Percentiles rank a stretch among this genome's conserved stretches.
Conservation (phyloP, 2,797 vertebrate species). For the Pyrrhura leucotis region DNA sequence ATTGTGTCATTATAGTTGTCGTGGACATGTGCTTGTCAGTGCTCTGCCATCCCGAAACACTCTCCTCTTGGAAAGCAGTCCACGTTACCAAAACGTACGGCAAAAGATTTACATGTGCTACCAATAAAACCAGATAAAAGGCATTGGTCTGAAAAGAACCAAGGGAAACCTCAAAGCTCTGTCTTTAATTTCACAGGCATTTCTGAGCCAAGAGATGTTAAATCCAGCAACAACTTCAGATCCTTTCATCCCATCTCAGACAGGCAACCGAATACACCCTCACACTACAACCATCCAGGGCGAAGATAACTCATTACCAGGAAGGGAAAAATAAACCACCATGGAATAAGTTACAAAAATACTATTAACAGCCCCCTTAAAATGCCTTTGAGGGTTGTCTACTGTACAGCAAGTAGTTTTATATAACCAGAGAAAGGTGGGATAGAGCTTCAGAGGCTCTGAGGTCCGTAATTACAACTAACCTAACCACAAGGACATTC, state of each 20-base stretch:
- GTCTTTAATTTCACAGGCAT: slow-evolving; percentile 43
- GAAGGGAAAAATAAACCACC: neutral
- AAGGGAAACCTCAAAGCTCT: slow-evolving; percentile 45
- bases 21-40: neutral
- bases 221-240: neutral
- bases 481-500: neutral
- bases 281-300: neutral
- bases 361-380: neutral
- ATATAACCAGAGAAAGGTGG: neutral
- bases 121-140: slow-evolving; percentile 32
- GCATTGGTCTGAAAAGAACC: slow-evolving; percentile 9
- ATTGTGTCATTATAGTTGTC: neutral
- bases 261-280: neutral
- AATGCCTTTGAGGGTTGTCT: neutral
- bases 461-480: neutral
- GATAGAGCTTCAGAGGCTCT: neutral
- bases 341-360: neutral
- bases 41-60: neutral
- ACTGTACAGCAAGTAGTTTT: neutral
- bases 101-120: slow-evolving; percentile 29
- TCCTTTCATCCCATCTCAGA: neutral
- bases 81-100: neutral
- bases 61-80: neutral
- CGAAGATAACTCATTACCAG: neutral
- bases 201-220: slow-evolving; percentile 36